These are phyloP conservation scores for Melanogrammus aeglefinus DNA, from an alignment of 2,797 vertebrate genomes.

Conservation along the genomic window DNA sequence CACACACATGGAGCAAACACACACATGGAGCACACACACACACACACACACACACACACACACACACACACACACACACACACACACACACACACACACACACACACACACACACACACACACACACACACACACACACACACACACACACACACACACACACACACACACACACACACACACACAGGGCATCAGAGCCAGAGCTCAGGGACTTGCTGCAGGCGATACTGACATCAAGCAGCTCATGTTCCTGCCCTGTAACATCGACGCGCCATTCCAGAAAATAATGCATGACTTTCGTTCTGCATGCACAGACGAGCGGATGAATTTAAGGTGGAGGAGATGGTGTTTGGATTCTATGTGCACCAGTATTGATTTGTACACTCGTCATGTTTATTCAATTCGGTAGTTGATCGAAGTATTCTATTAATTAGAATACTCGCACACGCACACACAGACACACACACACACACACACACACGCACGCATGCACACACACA, in stretches of 20 bases:
- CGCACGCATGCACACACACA: too few species aligned
- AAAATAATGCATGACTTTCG: not conserved
- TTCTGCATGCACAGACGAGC: not conserved
- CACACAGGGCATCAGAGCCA: not conserved
- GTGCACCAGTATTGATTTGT: not conserved
- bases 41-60: not conserved
- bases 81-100: not conserved
- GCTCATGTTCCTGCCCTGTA: not conserved
- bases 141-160: too few species aligned
- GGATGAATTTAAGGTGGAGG: not conserved
- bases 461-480: too few species aligned
- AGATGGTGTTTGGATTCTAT: not conserved
- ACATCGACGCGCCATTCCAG: too few species aligned
- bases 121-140: too few species aligned
- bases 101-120: not conserved
- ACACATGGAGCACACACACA: slow-evolving; percentile 8
- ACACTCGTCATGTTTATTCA: not conserved
- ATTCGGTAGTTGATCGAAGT: not conserved
- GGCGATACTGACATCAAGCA: not conserved
- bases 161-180: too few species aligned
- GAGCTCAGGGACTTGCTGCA: not conserved
- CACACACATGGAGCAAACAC: not conserved
- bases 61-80: slow-evolving; percentile 3
- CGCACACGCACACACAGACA: too few species aligned
- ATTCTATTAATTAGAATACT: too few species aligned